Percentiles rank a stretch among this genome's conserved stretches.
phyloP scores from a whole-genome alignment of 2,797 vertebrate species.

The Macrochelys suwanniensis region DNA sequence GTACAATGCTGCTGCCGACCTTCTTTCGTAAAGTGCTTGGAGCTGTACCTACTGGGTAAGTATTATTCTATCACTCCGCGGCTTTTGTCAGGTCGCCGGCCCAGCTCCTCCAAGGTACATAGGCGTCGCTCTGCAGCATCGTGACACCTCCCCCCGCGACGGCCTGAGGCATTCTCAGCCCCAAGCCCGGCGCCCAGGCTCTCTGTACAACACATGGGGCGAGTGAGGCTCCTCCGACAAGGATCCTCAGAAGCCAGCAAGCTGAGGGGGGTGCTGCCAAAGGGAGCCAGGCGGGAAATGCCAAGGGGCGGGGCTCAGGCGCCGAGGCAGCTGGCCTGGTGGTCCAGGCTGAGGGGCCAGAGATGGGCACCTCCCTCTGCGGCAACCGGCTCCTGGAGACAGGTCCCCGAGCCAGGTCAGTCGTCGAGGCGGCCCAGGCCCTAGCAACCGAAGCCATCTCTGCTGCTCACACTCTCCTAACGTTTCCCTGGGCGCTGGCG shows the following conservation, averaged over 20 bases:
- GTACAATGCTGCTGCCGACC: neutral
- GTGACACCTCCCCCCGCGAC: too few relatives aligned
- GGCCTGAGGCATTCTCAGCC: too few relatives aligned
- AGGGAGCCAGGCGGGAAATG: neutral
- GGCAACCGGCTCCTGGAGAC: neutral
- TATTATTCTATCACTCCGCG: neutral
- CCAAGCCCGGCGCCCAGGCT: too few relatives aligned
- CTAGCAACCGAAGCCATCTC: neutral
- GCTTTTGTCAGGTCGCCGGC: too few relatives aligned
- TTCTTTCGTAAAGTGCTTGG: neutral
- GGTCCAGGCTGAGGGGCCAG: neutral
- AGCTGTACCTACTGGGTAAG: neutral
- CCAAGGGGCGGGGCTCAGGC: neutral
- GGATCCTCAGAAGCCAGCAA: too few relatives aligned
- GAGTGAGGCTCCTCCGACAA: neutral
- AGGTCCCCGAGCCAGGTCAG: neutral
- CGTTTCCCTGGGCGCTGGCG: neutral
- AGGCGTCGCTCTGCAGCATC: too few relatives aligned
- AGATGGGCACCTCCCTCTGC: neutral
- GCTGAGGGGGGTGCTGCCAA: too few relatives aligned
- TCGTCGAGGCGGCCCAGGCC: neutral
- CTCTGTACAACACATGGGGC: neutral
- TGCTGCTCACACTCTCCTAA: neutral
- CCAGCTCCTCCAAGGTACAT: too few relatives aligned
- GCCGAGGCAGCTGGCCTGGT: neutral